Evolutionary conservation across 1,140 invertebrate species (phyloP).

Genomic region (Papilio polytes): DNA sequence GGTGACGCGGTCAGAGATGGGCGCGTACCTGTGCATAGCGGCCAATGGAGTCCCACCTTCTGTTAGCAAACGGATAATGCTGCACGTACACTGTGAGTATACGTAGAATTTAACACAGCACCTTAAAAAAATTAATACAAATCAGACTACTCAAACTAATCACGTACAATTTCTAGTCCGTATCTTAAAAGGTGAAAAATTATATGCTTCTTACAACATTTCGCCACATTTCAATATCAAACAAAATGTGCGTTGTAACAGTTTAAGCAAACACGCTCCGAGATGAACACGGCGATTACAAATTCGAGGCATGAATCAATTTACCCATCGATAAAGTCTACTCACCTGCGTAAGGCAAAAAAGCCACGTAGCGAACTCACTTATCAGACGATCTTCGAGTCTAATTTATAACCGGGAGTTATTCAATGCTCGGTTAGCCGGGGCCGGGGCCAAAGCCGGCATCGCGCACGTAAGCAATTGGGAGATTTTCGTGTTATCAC

Average conservation of each 20-base stretch:
- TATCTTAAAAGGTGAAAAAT: background rate
- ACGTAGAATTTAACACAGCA: background rate
- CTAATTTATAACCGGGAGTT: conserved; percentile 80
- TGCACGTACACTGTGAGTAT: conserved; percentile 94
- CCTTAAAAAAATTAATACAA: background rate
- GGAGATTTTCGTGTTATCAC: conserved; percentile 81
- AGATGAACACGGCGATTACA: conserved; percentile 49
- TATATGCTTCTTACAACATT: background rate
- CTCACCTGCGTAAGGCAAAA: conserved; percentile 71
- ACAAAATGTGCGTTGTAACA: conserved; percentile 18
- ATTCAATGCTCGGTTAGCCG: conserved; percentile 72
- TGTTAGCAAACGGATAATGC: conserved; percentile 91
- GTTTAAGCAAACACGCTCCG: conserved; percentile 28
- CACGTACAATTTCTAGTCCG: background rate
- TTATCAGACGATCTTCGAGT: conserved; percentile 70
- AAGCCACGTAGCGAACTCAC: conserved; percentile 62
- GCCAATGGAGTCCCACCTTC: conserved; percentile 92
- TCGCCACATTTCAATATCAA: conserved; percentile 19
- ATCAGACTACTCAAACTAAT: background rate
- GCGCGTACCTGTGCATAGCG: conserved; percentile 92
- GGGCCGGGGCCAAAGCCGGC: conserved; percentile 49
- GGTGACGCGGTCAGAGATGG: conserved; percentile 94
- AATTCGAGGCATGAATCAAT: conserved; percentile 74
- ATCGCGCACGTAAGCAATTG: conserved; percentile 80
- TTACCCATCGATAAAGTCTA: conserved; percentile 73